A percentile compares a stretch with the other conserved stretches of the same genome.
Evolutionary conservation across 64 coral and sea anemone species (phyloP).

Genomic region (Montipora foliosa): DNA sequence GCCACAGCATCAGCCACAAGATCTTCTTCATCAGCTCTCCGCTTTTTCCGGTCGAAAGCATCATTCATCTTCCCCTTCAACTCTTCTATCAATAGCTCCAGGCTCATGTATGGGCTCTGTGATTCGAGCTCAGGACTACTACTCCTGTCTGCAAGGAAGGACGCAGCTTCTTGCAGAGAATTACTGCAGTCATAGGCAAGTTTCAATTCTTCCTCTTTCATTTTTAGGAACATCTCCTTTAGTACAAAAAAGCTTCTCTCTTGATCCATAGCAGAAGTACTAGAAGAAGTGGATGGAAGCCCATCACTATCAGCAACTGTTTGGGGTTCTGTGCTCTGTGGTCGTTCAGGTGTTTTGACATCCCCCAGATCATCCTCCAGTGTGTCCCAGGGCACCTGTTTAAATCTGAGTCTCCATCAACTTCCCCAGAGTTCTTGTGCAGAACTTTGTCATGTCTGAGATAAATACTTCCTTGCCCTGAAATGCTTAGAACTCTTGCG

Average conservation of each 20-base stretch:
- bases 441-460: slow-evolving; percentile 61
- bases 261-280: slow-evolving; percentile 6
- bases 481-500: not conserved
- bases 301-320: slow-evolving; percentile 6
- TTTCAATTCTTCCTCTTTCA: not conserved
- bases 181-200: not conserved
- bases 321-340: not conserved
- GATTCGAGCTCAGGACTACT: slow-evolving; percentile 1
- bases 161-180: slow-evolving; percentile 15
- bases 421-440: not conserved
- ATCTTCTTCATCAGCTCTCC: slow-evolving; percentile 48
- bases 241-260: not conserved
- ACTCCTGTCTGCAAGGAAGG: slow-evolving; percentile 20
- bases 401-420: slow-evolving; percentile 40
- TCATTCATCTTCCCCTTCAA: not conserved
- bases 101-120: not conserved
- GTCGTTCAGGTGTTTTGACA: slow-evolving; percentile 11
- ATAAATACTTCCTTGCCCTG: slow-evolving; percentile 40
- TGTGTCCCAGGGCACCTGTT: slow-evolving; percentile 25
- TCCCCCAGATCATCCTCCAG: not conserved
- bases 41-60: slow-evolving; percentile 19
- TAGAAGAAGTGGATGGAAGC: slow-evolving; percentile 1
- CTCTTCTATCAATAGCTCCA: not conserved
- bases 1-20: slow-evolving; percentile 39
- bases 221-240: slow-evolving; percentile 30